These are phyloP conservation scores for pig (Sus scrofa) DNA, from an alignment of 2,113 vertebrate species.

Conservation along the genomic window T2T-Sscrofa CM000812.6:258542001-258542500, in stretches of 20 bases:
- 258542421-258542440: not conserved
- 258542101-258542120: not conserved
- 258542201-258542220: slow-evolving; percentile 11
- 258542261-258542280: not conserved
- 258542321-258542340: not conserved
- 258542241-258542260: not conserved
- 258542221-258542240: not conserved
- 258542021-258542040: not conserved
- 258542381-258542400: not conserved
- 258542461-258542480: not conserved
- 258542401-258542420: not conserved
- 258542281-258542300: not conserved
- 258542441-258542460: not conserved
- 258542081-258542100: not conserved
- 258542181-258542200: not conserved
- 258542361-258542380: slow-evolving; percentile 34
- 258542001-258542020: not conserved
- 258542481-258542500: too few relatives aligned
- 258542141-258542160: not conserved
- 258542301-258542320: not conserved
- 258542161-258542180: not conserved
- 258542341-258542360: not conserved
- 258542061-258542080: not conserved
- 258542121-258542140: not conserved
- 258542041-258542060: not conserved